Evolutionary conservation across 2,797 vertebrate genomes (phyloP), one percentile per base, ranked within the genome.

Genomic region (Vireo griseus): DNA sequence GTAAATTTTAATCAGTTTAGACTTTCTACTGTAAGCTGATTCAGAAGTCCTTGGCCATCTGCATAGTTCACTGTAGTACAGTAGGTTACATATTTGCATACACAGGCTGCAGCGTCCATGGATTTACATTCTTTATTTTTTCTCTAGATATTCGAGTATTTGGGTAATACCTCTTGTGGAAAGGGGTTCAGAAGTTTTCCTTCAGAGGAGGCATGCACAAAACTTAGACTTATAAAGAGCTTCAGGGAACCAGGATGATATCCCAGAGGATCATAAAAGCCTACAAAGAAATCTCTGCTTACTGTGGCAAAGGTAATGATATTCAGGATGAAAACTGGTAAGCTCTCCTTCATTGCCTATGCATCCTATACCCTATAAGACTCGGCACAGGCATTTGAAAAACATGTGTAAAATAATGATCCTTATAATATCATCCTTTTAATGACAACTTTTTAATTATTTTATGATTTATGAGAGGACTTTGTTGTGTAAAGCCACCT

Each of bases 1-100:
- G 22, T 83, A 82, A 87, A 85, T 73, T 61, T 90, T 82, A 90
- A 93, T 88, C 87, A 77, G 40, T 91, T 92, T 88, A 92, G 39
- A 61, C 26, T 86, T 81, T n/a, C 31, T 83, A 16, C 31, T 92
- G 20, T 73, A 92, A 79, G 39, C 51, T 88, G 40, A 86, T 84
- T 65, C 51, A 86, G 54, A 92, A 61, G 40, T 77, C 44, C 25
- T 63, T 72, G 76, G 16, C 48, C 84, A 88, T 88, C 55, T 92
- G 39, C n/a, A 58, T 18, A 47, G 37, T 52, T 59, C 58, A 45
- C 18, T 65, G 16, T 29, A 66, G 16, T 35, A 13, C 24, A 33
- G 33, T 22, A 45, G 24, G 35, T 54, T 65, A 37, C 2, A 33
- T 35, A 47, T 62, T 48, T 91, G 24, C 31, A 35, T 65, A 17